Evolutionary conservation across 2,113 vertebrate genomes (phyloP).

Genomic region (Dunckerocampus dactyliophorus): DNA sequence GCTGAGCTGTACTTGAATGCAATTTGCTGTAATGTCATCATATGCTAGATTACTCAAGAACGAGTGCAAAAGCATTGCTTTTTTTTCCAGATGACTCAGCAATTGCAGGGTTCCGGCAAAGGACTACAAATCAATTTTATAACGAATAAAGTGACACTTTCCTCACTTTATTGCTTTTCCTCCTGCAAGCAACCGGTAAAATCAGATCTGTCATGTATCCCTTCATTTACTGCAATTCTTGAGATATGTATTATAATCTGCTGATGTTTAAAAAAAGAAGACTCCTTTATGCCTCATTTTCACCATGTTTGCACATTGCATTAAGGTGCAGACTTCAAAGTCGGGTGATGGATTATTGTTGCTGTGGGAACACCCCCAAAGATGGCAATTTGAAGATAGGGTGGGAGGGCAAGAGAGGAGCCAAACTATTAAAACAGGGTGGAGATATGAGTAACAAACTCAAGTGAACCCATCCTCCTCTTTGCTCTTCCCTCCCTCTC

Average conservation of each 20-base stretch:
- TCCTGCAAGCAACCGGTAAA: conserved; percentile 24
- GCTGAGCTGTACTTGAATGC: conserved; percentile 62
- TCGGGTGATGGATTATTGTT: conserved; percentile 35
- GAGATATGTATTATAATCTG: conserved; percentile 15
- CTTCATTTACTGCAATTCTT: conserved; percentile 6
- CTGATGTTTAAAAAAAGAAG: conserved; percentile 23
- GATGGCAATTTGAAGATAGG: conserved; percentile 57
- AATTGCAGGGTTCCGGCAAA: conserved; percentile 46
- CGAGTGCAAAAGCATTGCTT: conserved; percentile 42
- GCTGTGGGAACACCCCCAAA: conserved; percentile 59
- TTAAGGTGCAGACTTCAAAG: conserved; percentile 25
- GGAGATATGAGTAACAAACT: conserved; percentile 74
- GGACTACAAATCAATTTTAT: conserved; percentile 55
- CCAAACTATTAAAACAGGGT: conserved; percentile 50
- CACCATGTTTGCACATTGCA: conserved; percentile 37
- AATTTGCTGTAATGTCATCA: conserved; percentile 58
- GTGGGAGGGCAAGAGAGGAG: conserved; percentile 53
- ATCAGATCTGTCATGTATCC: conserved; percentile 13
- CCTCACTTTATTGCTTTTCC: conserved; percentile 9
- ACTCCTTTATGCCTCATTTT: conserved; percentile 27
- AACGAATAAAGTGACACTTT: conserved; percentile 17
- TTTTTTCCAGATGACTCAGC: conserved; percentile 69
- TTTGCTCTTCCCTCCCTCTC: conserved; percentile 32
- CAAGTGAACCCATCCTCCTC: conserved; percentile 68
- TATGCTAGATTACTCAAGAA: conserved; percentile 66